A percentile compares a stretch with the other conserved stretches of the same genome.
These are phyloP conservation scores for Ictidomys tridecemlineatus DNA, from an alignment of 2,113 vertebrate species.

Conservation along the genomic window DNA sequence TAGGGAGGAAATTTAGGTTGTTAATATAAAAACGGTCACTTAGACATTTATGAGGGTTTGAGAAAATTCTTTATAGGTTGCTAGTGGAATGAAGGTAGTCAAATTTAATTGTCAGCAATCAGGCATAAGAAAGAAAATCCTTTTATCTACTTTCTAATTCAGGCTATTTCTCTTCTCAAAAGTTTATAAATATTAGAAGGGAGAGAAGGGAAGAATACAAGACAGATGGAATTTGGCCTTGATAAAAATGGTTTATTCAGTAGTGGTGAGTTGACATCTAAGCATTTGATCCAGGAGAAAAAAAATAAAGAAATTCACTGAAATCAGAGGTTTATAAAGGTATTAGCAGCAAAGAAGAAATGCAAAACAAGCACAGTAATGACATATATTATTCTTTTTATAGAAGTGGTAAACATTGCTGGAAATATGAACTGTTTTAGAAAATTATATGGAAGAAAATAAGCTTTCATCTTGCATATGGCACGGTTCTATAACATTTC, in stretches of 20 bases:
- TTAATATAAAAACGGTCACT: conserved; percentile 25
- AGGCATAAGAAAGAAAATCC: conserved; percentile 33
- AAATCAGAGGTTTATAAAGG: background rate
- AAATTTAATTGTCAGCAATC: conserved; percentile 43
- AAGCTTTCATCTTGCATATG: background rate
- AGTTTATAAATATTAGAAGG: conserved; percentile 28
- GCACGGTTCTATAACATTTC: background rate
- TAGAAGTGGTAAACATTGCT: background rate
- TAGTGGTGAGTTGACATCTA: background rate
- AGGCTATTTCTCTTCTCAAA: conserved; percentile 13
- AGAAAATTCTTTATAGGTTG: background rate
- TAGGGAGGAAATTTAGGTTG: background rate
- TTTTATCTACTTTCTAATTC: conserved; percentile 50
- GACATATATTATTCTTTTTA: background rate
- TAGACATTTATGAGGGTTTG: conserved; percentile 5
- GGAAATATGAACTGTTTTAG: conserved; percentile 4
- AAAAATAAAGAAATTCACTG: conserved; percentile 27
- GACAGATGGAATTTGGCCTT: conserved; percentile 45
- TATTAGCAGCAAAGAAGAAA: conserved; percentile 7
- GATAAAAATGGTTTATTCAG: conserved; percentile 45
- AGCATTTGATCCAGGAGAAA: conserved; percentile 34
- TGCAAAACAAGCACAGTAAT: background rate
- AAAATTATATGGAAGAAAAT: background rate
- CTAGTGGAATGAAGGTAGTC: background rate
- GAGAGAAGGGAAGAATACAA: conserved; percentile 1